phyloP scores from a whole-genome alignment of 2,797 vertebrate genomes.

The Hipposideros larvatus region DNA sequence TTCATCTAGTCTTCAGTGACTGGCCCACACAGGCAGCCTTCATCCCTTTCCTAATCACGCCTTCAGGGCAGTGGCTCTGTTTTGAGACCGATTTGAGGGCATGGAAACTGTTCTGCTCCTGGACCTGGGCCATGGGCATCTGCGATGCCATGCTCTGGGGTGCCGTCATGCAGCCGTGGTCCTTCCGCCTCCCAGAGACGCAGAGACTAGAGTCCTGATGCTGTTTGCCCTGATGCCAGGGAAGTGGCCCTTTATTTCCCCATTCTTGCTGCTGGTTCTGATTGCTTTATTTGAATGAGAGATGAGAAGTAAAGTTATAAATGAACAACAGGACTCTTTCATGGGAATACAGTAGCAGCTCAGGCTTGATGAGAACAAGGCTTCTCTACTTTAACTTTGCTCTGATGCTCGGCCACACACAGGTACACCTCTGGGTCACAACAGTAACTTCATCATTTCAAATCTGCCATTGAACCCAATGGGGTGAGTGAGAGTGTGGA shows the following conservation, averaged over 20 bases:
- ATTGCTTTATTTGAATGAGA: background rate
- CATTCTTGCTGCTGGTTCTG: background rate
- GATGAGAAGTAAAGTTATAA: slow-evolving; percentile 4
- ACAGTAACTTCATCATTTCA: background rate
- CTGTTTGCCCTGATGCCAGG: background rate
- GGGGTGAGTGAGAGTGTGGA: too few relatives aligned
- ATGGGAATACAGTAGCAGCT: background rate
- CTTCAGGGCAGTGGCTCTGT: background rate
- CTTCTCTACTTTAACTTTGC: background rate
- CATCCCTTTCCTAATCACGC: background rate
- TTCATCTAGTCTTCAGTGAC: background rate
- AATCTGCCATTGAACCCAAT: background rate
- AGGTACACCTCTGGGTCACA: background rate
- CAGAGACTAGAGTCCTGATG: background rate
- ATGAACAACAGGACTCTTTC: background rate
- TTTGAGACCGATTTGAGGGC: background rate
- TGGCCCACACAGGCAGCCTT: background rate
- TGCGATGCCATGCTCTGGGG: accelerated
- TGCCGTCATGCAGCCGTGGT: accelerated
- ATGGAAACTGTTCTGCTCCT: background rate
- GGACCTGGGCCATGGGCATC: background rate
- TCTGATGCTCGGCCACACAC: background rate
- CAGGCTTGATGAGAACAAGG: background rate
- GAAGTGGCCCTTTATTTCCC: background rate
- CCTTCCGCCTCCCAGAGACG: background rate